Evolutionary conservation across 2,113 vertebrate species (phyloP), one percentile per base, ranked within the genome.

Genomic region (Zonotrichia leucophrys): DNA sequence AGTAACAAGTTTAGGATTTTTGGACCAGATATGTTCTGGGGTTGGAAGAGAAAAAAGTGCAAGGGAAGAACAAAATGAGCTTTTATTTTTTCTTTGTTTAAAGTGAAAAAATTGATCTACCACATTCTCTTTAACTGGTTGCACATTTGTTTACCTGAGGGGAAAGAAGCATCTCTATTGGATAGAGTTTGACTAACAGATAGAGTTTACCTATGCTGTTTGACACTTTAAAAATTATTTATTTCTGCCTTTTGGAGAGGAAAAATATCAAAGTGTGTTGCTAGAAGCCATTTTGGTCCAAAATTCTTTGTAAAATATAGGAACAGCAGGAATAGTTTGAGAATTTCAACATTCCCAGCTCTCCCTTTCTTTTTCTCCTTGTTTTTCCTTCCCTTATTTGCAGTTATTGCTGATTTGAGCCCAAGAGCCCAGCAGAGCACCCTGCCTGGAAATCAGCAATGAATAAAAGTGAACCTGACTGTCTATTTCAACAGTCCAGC

Each of bases 391-490:
- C 25, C 66, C 24, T 47, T 53, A 46, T 74, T 94, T 91, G 83
- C 25, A 53, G 42, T 68, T 85, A 68, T 39, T 80, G 25, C 42
- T 44, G 30, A 39, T 83, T 80, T 3, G 9, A 75, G 63, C 44
- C 30, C 35, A 55, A 37, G 30, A 89, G 24, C 44, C 53, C 42
- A 67, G 28, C 15, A 84, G 94, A 85, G 27, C 39, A 95, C 60
- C 23, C n/a, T 78, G 81, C 68, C 75, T 80, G 72, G 86, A 89
- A 95, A 87, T 16, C 66, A 63, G 8, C 2, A 6, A 42, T 60
- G 78, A 91, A 82, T 39, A 90, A 82, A 96, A 96, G 58, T 92
- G 55, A 95, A 87, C n/a, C n/a, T 93, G 93, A 91, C 81, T 67
- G 47, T 72, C 78, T 84, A 33, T 92, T 95, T 86, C 86, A 81